Base-by-base conservation (phyloP, 2,797 vertebrate genomes). In the Ptychobarbus kaznakovi region DNA sequence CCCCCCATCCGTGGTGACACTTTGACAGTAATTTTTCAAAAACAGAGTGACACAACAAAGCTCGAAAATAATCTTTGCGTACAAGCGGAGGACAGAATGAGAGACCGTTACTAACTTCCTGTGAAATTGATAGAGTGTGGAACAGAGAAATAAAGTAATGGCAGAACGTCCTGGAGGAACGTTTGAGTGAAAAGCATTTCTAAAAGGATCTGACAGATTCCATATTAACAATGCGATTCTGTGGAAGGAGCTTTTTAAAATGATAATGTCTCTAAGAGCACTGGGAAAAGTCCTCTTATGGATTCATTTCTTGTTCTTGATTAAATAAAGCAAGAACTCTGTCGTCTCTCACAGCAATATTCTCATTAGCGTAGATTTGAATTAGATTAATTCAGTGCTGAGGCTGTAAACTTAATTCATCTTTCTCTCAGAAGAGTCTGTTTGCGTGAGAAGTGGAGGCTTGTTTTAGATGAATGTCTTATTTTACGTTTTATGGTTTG, bases 321-420 rank as follows among this genome's bases (percentile, higher is more conserved):
- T 76, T 46, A 13, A 79, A 89, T 89, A 68, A 88, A 69, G 51
- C n/a, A 56, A 11, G n/a, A 81, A 61, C 35, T 75, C 42, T 38
- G 22, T 40, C 56, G 12, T 70, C 70, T 82, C 68, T 63, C 61
- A 74, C 10, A 22, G 28, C 81, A 73, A 73, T 72, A 51, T 78
- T 80, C 49, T 75, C 25, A 86, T 83, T 87, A 49, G 81, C 12
- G 75, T 13, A 63, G 58, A 81, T 86, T 84, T 46, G 20, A 58
- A 74, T 81, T 75, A 18, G 28, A 86, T 80, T 68, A 83, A 82
- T 75, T 46, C 80, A 58, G 61, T 63, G 7, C 56, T 51, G 53
- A 82, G 25, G 53, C 81, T 69, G 44, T 42, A 56, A 56, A 56
- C 49, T n/a, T 20, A 56, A 70, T 81, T 56, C 49, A 25, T 51